Evolutionary conservation across 2,113 vertebrate species (phyloP), one percentile per base, ranked within the genome.

Genomic region (Campylorhamphus procurvoides): DNA sequence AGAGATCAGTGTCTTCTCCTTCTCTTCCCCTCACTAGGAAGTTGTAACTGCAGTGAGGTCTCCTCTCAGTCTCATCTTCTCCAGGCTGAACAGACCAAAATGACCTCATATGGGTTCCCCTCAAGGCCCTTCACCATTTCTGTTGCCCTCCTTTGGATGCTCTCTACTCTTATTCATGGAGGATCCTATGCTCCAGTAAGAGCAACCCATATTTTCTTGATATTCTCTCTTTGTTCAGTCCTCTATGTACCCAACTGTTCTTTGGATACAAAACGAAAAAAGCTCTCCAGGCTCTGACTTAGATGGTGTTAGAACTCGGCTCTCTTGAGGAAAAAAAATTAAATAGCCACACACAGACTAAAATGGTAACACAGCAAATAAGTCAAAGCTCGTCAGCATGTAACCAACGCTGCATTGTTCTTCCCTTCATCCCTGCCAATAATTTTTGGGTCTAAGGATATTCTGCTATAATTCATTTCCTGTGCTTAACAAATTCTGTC

Each of bases 341-440:
- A 86, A 96, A 96, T 74, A 93, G 56, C 93, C 93, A 95, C 96
- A 96, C 94, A 90, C 88, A 97, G 76, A 89, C 88, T 96, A 53
- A 96, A 96, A 90, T 93, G 90, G 94, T 81, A 93, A 96, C 69
- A 67, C 1, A 6, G 50, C 71, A 76, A 89, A 91, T 86, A 85
- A 89, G 90, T 83, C 96, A 95, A 71, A 95, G 68, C 83, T 96
- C 85, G 0, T 94, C 94, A 96, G 83, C 76, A 37, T 92, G 90
- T 86, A 90, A 92, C 90, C 83, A 87, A 72, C 76, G 35, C 76
- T 75, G 47, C 80, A 95, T 97, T 97, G 85, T 96, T 97, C 90
- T 89, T 84, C 40, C 40, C 69, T 94, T 91, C 76, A 44, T 78
- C 77, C 28, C 72, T 93, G 94, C 93, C 93, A 96, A 35, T 86